Evolutionary conservation across 1,140 invertebrate genomes (phyloP).

Genomic region (Hypothenemus hampei): DNA sequence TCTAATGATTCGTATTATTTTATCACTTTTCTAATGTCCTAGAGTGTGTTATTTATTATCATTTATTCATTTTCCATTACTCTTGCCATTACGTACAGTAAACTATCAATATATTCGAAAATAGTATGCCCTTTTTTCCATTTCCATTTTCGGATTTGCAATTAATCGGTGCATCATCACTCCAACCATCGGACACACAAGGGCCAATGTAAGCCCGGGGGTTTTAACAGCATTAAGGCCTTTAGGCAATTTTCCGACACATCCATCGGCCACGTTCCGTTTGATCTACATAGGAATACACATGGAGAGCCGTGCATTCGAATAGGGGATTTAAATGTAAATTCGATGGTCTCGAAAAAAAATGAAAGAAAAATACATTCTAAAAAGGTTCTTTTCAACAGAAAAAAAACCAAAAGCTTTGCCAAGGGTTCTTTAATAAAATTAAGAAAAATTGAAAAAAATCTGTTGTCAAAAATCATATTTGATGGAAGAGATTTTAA

Average conservation of each 20-base stretch:
- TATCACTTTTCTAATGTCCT: background rate
- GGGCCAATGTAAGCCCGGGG: constrained; percentile 5
- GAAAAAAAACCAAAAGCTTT: too few species aligned
- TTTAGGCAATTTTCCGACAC: constrained; percentile 23
- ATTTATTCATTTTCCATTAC: background rate
- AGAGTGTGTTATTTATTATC: background rate
- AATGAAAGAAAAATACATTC: constrained; percentile 15
- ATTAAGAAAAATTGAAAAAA: too few species aligned
- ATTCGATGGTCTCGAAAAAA: constrained; percentile 5
- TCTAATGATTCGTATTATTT: constrained; percentile 27
- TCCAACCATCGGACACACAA: background rate
- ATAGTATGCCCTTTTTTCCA: background rate
- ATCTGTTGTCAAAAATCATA: too few species aligned
- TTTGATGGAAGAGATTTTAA: too few species aligned
- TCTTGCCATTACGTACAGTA: background rate
- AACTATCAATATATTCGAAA: too few species aligned
- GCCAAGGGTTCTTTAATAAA: too few species aligned
- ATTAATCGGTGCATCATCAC: background rate
- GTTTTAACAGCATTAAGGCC: constrained; percentile 21
- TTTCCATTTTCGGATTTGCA: background rate
- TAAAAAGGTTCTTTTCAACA: too few species aligned
- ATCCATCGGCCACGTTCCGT: constrained; percentile 13
- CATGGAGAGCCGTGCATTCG: constrained; percentile 14
- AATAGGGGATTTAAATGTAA: constrained; percentile 18
- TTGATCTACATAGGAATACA: constrained; percentile 22